These are phyloP conservation scores for Scolopax mira DNA, from an alignment of 2,113 vertebrate species.

Conservation along the genomic window DNA sequence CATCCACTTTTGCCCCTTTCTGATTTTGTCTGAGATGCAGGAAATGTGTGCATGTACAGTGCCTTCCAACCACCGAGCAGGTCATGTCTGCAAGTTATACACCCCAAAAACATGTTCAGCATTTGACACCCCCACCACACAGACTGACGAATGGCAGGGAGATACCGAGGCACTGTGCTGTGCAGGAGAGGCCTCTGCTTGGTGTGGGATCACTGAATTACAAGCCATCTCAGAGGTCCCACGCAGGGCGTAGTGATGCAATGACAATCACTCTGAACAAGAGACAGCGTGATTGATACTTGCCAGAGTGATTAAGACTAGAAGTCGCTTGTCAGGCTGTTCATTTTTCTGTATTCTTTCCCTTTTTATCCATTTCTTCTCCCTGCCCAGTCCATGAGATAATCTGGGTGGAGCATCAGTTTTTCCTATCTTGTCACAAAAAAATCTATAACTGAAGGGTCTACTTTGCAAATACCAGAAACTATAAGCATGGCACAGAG, in stretches of 20 bases:
- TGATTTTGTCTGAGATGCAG: background rate
- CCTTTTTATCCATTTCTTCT: background rate
- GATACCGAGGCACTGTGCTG: accelerated
- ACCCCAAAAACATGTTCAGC: background rate
- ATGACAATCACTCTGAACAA: background rate
- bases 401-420: background rate
- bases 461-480: background rate
- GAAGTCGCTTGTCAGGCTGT: background rate
- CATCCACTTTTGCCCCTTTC: background rate
- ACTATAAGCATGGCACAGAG: background rate
- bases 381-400: background rate
- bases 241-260: background rate
- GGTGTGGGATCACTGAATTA: background rate
- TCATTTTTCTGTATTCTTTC: background rate
- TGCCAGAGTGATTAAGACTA: background rate
- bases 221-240: background rate
- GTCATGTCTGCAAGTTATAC: background rate
- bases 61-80: background rate
- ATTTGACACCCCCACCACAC: background rate
- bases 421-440: background rate
- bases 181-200: accelerated
- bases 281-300: background rate
- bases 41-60: accelerated
- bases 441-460: background rate
- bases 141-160: background rate